phyloP scores from a whole-genome alignment of 2,797 vertebrate genomes.

The Cuniculus paca region DNA sequence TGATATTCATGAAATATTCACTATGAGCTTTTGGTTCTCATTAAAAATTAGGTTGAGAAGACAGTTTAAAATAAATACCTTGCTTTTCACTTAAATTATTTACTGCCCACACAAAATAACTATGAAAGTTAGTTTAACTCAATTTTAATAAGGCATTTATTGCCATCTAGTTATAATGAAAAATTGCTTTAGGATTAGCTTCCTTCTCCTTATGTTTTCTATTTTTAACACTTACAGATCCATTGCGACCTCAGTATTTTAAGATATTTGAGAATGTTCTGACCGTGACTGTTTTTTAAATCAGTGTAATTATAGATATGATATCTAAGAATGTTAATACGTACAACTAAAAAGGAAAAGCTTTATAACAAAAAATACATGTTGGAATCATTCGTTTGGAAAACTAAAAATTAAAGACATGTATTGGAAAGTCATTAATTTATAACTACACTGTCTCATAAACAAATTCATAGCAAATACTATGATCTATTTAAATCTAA shows the following conservation, averaged over 20 bases:
- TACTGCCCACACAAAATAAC: neutral
- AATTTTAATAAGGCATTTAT: neutral
- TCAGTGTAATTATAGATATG: neutral
- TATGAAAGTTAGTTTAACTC: neutral
- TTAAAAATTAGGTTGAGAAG: neutral
- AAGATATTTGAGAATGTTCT: conserved; percentile 38
- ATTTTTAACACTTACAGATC: neutral
- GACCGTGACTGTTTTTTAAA: neutral
- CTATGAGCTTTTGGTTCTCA: neutral
- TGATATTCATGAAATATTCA: neutral
- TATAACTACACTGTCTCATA: neutral
- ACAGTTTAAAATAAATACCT: neutral
- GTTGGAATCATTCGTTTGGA: neutral
- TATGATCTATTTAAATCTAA: neutral
- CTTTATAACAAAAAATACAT: neutral
- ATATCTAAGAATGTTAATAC: neutral
- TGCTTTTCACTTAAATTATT: neutral
- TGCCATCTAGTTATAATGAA: neutral
- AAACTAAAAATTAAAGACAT: neutral
- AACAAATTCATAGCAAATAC: neutral
- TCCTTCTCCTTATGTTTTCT: neutral
- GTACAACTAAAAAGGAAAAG: neutral
- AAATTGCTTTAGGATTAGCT: neutral
- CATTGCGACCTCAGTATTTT: neutral
- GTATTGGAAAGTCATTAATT: neutral